Conservation (phyloP, 2,113 vertebrate species). For the Bos taurus region DNA sequence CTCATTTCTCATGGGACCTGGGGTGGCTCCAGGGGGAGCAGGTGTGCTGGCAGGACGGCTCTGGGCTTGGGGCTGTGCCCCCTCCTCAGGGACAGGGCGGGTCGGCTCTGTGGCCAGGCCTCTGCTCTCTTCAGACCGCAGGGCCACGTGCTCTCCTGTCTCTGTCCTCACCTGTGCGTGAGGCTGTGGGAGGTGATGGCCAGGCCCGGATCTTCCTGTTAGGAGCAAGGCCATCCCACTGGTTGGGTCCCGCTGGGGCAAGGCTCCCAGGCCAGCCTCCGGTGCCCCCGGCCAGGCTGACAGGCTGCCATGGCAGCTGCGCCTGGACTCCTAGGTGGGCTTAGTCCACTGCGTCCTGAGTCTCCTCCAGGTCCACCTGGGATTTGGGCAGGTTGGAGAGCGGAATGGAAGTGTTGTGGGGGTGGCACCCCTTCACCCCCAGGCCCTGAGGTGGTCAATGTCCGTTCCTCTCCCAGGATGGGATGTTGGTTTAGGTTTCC, state of each 20-base stretch:
- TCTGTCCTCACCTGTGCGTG: neutral
- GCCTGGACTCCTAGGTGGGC: neutral
- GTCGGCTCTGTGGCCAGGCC: neutral
- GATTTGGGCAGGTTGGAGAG: neutral
- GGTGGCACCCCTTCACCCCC: neutral
- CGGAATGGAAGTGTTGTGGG: neutral
- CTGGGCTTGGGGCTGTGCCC: neutral
- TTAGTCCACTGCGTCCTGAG: neutral
- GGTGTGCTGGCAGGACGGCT: rapidly evolving
- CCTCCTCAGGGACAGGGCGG: neutral
- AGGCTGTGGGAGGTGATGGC: neutral
- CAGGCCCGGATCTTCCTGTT: neutral
- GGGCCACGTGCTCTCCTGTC: neutral
- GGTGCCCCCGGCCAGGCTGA: neutral
- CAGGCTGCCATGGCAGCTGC: neutral
- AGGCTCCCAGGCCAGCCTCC: neutral
- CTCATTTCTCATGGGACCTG: neutral
- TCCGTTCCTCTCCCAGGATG: neutral
- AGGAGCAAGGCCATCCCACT: neutral
- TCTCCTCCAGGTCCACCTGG: neutral
- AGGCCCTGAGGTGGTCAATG: neutral
- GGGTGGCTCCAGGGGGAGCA: neutral
- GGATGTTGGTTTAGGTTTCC: neutral
- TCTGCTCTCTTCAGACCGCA: neutral
- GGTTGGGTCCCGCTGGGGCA: neutral